A percentile compares a stretch with the other conserved stretches of the same genome.
These are phyloP conservation scores for Mactromeris polynyma DNA, from an alignment of 2,888 invertebrate species.

Conservation along the genomic window DNA sequence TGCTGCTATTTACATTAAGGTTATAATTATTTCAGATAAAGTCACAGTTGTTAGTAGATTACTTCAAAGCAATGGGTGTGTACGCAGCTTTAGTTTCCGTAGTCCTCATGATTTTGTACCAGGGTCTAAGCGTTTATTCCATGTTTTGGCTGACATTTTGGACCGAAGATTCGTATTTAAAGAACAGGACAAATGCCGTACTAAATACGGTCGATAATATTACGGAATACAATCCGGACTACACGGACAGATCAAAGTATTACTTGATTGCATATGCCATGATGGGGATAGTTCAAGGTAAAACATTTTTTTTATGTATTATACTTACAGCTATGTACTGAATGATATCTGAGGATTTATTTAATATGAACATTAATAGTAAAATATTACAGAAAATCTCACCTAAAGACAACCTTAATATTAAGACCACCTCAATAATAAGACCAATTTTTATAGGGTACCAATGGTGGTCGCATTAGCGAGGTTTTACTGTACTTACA, in stretches of 20 bases:
- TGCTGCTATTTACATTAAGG: no score
- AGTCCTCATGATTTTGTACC: conserved; percentile 84
- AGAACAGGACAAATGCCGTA: conserved; percentile 73
- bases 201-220: conserved; percentile 35
- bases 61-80: conserved; percentile 93
- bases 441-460: no score
- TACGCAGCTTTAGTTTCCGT: conserved; percentile 93
- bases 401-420: no score
- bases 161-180: conserved; percentile 84
- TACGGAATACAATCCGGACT: conserved; percentile 61
- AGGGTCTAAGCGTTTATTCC: conserved; percentile 80
- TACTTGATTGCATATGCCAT: conserved; percentile 88
- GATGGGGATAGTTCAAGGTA: conserved; percentile 84
- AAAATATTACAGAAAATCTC: no score
- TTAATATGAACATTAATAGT: no score
- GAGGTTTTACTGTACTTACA: no score
- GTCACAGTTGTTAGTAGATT: conserved; percentile 95
- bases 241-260: conserved; percentile 76
- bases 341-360: no score
- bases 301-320: neutral
- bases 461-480: no score
- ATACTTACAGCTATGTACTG: no score
- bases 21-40: conserved; percentile 89
- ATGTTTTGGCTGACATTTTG: conserved; percentile 86
- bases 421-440: no score